Evolutionary conservation across 1,140 invertebrate genomes (phyloP), one percentile per base, ranked within the genome.

Genomic region (Ooceraea biroi): DNA sequence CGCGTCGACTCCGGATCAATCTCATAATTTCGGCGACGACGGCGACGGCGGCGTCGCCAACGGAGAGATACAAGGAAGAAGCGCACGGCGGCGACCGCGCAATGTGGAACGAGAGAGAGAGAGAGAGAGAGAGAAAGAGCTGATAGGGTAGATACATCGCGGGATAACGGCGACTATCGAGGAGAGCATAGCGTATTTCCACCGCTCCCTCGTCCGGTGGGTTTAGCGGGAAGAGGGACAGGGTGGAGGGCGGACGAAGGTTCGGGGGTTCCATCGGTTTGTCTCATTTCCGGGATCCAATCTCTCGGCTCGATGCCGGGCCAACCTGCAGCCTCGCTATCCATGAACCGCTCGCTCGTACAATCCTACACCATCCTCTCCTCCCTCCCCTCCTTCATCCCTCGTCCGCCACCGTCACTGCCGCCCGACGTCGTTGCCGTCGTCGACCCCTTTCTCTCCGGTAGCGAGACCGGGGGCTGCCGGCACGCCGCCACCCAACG

Each of bases 241-340:
- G 30, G n/a, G 58, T 36, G 36, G 36, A 36, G 2, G 36, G 36
- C 36, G 36, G 48, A 57, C 66, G 69, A 57, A 72, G 82, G 68
- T 84, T 89, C 85, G 85, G 84, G 46, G 83, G 73, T 89, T 92
- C 89, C 91, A 92, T 93, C 90, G 92, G 91, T 93, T 93, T 93
- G 91, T 93, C 93, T 93, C 92, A 94, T 94, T 94, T 94, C 93
- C 92, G 91, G 91, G 89, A 93, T 93, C 91, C 91, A 93, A 93
- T 92, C 92, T 93, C 90, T 91, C 88, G 86, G 88, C 86, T 92
- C 83, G 90, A 68, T 86, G 87, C 77, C 87, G 90, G 68, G 83
- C 87, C 89, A 89, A 90, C 86, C 85, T 87, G 82, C 84, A 74
- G 87, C 76, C 80, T 87, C 77, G 76, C 80, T 84, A 68, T 66